Evolutionary conservation across 2,888 invertebrate genomes (phyloP), one percentile per base, ranked within the genome.

Genomic region (Drosophila nigricruria): DNA sequence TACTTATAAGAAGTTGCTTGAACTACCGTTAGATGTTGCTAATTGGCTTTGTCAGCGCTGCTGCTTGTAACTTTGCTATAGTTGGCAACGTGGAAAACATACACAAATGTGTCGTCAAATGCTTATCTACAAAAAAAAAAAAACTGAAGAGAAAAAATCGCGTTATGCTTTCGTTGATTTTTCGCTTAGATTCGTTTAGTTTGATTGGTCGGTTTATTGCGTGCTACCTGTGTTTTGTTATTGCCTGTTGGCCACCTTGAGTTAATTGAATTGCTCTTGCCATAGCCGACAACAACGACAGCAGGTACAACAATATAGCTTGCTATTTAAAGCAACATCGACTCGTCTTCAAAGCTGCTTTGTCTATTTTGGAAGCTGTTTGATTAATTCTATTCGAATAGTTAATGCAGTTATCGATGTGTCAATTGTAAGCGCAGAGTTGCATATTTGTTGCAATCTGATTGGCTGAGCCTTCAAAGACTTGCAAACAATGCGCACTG

Each of bases 1-100:
- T 72, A 59, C 74, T 70, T 74, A 74, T 74, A 71, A 76, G 81
- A 86, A 86, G 81, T 88, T 80, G 78, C 70, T 84, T 88, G 83
- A 84, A 86, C 78, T 73, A 74, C 87, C 77, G 84, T 82, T 88
- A 88, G 70, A 73, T 54, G 67, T 76, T 61, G 72, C 73, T 83
- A 83, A 83, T 83, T 83, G 87, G 84, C 76, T 83, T 83, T 84
- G 71, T 62, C 73, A 64, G 59, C 66, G 56, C 52, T 52, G 45
- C 43, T 40, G 25, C 50, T 59, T 79, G 71, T 67, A 76, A 69
- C 32, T 75, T 68, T 65, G 43, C 68, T 38, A 40, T 64, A 38
- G 75, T 72, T 79, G 76, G 82, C 77, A 84, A 79, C 70, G 60
- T 69, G 49, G 23, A 43, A 58, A 49, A 43, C 63, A 57, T 27